Evolutionary conservation across 2,113 vertebrate genomes (phyloP).

Genomic region (Percina caprodes): DNA sequence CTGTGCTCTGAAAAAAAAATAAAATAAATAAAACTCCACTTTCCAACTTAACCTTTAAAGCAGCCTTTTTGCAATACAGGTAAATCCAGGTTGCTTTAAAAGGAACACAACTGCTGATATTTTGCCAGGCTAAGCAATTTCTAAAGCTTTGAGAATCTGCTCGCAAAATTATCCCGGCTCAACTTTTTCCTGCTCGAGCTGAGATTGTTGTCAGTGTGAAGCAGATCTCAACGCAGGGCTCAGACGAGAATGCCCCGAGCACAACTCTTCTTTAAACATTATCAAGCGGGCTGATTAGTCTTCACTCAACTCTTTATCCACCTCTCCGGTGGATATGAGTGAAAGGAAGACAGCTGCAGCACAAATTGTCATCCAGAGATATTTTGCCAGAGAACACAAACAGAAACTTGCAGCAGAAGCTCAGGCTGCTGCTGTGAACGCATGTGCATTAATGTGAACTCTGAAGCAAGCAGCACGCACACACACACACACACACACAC

Average conservation of each 20-base stretch:
- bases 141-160: slow-evolving; percentile 52
- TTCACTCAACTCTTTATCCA: slow-evolving; percentile 64
- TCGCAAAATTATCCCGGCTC: slow-evolving; percentile 46
- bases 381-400: slow-evolving; percentile 38
- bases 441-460: neutral
- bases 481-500: slow-evolving; percentile 10
- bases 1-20: slow-evolving; percentile 4
- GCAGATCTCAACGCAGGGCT: slow-evolving; percentile 49
- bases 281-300: slow-evolving; percentile 70
- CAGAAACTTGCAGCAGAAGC: slow-evolving; percentile 29
- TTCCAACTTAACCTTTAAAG: slow-evolving; percentile 59
- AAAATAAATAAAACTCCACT: slow-evolving; percentile 8
- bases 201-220: slow-evolving; percentile 53
- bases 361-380: slow-evolving; percentile 53
- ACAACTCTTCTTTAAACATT: slow-evolving; percentile 70
- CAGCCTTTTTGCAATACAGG: slow-evolving; percentile 47
- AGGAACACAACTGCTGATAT: slow-evolving; percentile 46
- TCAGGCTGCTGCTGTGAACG: slow-evolving; percentile 21
- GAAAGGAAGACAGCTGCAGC: slow-evolving; percentile 33
- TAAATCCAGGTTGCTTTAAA: slow-evolving; percentile 57
- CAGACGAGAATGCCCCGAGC: slow-evolving; percentile 56
- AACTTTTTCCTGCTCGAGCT: slow-evolving; percentile 38
- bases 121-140: slow-evolving; percentile 62
- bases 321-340: slow-evolving; percentile 63
- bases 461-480: slow-evolving; percentile 1